Base-by-base conservation (phyloP, 1,140 invertebrate genomes). In the Zaprionus davidi region DNA sequence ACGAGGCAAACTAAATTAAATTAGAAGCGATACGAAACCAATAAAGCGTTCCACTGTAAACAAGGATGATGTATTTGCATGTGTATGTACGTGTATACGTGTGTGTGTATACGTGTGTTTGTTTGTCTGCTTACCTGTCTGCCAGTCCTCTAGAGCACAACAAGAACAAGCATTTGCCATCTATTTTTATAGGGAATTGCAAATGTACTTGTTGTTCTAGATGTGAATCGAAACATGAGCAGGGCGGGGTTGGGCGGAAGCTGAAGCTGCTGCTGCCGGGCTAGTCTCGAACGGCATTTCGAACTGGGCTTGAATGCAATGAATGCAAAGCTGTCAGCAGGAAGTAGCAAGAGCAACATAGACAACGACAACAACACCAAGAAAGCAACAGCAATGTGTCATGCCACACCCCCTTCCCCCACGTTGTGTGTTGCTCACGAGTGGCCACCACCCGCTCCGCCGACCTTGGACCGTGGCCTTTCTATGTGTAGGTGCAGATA, bases 121-220 rank as follows among this genome's bases (percentile, higher is more conserved):
- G 11, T 15, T 55, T 15, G 11, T 15, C 5, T 41, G 17, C 34
- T 41, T 28, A 34, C 67, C 11, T 41, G 58, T 57, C 66, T 74
- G 49, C 28, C 24, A 38, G 41, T 60, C 1, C 7, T 17, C 26
- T 57, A 34, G 38, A 51, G 11, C 38, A 53, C n/a, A 63, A n/a
- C 28, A 74, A 22, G 15, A 70, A 57, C 56, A 46, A n/a, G 13
- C 15, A 38, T 56, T 46, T 9, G 36, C 58, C 46, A 53, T 62
- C 59, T 64, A 84, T 83, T 80, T 80, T 67, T 84, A 76, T 64
- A 69, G 31, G 56, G 60, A 83, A 84, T 82, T 77, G 81, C 51
- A 69, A 72, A 9, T 46, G 6, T 46, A 75, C 59, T 71, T 58
- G 67, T 59, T 57, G 65, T 44, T 44, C 17, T 67, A 58, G 55